Base-by-base conservation (phyloP, 2,888 invertebrate species). In the Oligia strigilis region DNA sequence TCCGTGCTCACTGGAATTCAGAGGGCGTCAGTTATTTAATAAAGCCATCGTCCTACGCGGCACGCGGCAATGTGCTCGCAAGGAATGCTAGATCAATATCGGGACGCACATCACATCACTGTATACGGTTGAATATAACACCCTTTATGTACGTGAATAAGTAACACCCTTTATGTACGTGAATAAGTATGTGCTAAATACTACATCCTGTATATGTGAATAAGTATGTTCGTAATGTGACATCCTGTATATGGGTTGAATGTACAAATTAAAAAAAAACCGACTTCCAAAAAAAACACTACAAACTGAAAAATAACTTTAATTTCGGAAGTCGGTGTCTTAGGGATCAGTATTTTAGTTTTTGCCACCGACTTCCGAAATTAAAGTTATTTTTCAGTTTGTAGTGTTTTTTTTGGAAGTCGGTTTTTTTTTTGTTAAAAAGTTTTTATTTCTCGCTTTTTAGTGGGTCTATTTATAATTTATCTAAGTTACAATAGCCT, bases 11-110 rank as follows among this genome's bases (percentile, higher is more conserved):
- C 80, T 82, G 83, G 88, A 88, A 84, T 86, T 84, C 83, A 73
- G 80, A 40, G 70, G 77, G 72, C 85, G 87, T 78, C 81, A 90
- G 87, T 83, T 90, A 90, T 90, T 90, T 90, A 90, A 90, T 90
- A 90, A 89, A 87, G 85, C 19, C 77, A 72, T 62, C 29, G 19
- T 49, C n/a, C 64, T 72, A 66, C 75, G 81, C 72, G 55, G 52
- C 75, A 84, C 84, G 82, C 75, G 75, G 40, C 84, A 4, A 72
- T 77, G 74, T 75, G 78, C 82, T 64, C 75, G 11, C 49, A 17
- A 72, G 85, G 84, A 85, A 84, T 84, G 78, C 62, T 29, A 69
- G 78, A 85, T 85, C 82, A 73, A 84, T 85, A 84, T 82, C 60
- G 43, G 29, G 36, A 80, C 64, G 58, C 66, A 29, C 40, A 72